Evolutionary conservation across 2,797 vertebrate genomes (phyloP), one percentile per base, ranked within the genome.

Genomic region (Sebastes alutus): DNA sequence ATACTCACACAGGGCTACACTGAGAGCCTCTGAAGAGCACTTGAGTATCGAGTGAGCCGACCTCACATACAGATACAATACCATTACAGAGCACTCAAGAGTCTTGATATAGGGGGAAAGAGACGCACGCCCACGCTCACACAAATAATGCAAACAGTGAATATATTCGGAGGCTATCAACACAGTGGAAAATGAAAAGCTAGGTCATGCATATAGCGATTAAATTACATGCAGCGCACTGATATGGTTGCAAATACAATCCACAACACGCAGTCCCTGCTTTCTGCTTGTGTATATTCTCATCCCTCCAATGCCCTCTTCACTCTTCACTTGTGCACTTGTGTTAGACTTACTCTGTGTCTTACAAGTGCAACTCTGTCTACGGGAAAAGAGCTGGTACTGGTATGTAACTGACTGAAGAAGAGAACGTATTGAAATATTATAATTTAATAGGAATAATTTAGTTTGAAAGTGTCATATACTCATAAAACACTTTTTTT

Each of bases 191-290:
- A 64, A 75, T n/a, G 60, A 86, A 86, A 83, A 58, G 86, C 75
- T 61, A 88, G 73, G 81, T 89, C 88, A 90, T 85, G 86, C 84
- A 74, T 82, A 65, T 62, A 18, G 55, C 7, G n/a, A 89, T 79
- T 56, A 25, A 81, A 84, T 88, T 68, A 78, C 68, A 83, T 59
- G 29, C 32, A 80, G 56, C 3, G 7, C 75, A 72, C 68, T 71
- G 87, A 86, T 80, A 82, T 9, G 54, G 56, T 22, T 52, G 66
- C 70, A 66, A 27, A 78, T 76, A 29, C 25, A 49, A 64, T 75
- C 60, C 62, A 54, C 61, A 25, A 9, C 30, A 22, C 64, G 30
- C 64, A 23, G 25, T 30, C 61, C 52, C 55, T 59, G 64, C 67
- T 65, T 71, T 42, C 52, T 62, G 2, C 59, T 63, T 72, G 12